Percentiles rank a stretch among this genome's conserved stretches.
Evolutionary conservation across 2,797 vertebrate species (phyloP).

Genomic region (Crocodylus rhombifer): DNA sequence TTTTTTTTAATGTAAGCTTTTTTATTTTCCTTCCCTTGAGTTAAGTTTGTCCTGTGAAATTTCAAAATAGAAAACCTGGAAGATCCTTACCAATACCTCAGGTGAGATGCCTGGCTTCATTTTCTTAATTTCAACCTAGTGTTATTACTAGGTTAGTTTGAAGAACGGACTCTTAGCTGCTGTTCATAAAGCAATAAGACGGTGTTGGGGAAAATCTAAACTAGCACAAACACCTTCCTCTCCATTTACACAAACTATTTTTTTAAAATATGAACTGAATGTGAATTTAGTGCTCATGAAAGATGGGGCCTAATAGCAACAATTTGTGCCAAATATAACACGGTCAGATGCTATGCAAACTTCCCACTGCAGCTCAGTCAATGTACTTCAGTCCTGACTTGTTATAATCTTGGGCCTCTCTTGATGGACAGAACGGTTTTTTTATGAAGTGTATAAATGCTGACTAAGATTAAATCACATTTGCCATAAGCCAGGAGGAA

Average conservation of each 20-base stretch:
- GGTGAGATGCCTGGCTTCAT: background rate
- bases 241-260: background rate
- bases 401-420: background rate
- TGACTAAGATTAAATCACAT: fast-evolving
- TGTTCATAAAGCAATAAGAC: fast-evolving
- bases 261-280: background rate
- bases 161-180: fast-evolving
- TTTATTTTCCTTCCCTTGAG: background rate
- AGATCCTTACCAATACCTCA: background rate
- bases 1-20: background rate
- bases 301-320: fast-evolving
- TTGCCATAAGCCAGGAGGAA: fast-evolving
- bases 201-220: background rate
- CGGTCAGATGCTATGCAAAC: conserved; percentile 61
- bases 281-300: background rate
- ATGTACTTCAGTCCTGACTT: background rate
- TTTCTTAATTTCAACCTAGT: too few species aligned
- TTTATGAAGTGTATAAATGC: conserved; percentile 52
- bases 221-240: background rate
- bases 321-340: background rate
- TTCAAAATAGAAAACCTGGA: fast-evolving
- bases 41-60: background rate
- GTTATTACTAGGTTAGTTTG: fast-evolving
- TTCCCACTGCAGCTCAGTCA: background rate
- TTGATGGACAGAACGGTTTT: conserved; percentile 29